These are phyloP conservation scores for Scolanthus callimorphus DNA, from an alignment of 92 coral and sea anemone genomes.

Conservation along the genomic window DNA sequence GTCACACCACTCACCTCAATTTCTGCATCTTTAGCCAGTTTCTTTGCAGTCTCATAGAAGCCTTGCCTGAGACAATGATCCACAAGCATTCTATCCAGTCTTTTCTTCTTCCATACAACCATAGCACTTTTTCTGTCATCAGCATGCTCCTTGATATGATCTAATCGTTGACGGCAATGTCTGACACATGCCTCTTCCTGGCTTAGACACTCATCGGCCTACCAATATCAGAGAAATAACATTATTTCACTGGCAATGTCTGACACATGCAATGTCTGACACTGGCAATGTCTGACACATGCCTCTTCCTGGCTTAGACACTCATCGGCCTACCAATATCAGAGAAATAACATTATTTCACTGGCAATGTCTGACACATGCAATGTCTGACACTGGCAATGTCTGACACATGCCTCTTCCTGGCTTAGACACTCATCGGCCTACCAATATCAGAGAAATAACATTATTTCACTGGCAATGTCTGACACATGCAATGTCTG, in stretches of 20 bases:
- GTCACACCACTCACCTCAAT: conserved; percentile 78
- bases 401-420: conserved; percentile 88
- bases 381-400: too few species aligned
- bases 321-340: conserved; percentile 98
- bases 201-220: conserved; percentile 93
- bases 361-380: too few species aligned
- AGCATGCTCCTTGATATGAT: conserved; percentile 92
- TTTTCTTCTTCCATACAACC: conserved; percentile 92
- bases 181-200: conserved; percentile 90
- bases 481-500: too few species aligned
- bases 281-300: conserved; percentile 84
- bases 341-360: too few species aligned
- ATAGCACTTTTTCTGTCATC: conserved; percentile 82
- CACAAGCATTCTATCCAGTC: conserved; percentile 91
- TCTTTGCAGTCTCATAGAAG: conserved; percentile 86
- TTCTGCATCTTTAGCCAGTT: conserved; percentile 84
- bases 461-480: too few species aligned
- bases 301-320: conserved; percentile 88
- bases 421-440: conserved; percentile 92
- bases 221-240: too few species aligned
- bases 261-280: too few species aligned
- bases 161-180: conserved; percentile 86
- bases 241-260: too few species aligned
- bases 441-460: too few species aligned
- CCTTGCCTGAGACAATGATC: conserved; percentile 94